phyloP scores from a whole-genome alignment of 2,888 invertebrate genomes.

The Marronus borbonicus region DNA sequence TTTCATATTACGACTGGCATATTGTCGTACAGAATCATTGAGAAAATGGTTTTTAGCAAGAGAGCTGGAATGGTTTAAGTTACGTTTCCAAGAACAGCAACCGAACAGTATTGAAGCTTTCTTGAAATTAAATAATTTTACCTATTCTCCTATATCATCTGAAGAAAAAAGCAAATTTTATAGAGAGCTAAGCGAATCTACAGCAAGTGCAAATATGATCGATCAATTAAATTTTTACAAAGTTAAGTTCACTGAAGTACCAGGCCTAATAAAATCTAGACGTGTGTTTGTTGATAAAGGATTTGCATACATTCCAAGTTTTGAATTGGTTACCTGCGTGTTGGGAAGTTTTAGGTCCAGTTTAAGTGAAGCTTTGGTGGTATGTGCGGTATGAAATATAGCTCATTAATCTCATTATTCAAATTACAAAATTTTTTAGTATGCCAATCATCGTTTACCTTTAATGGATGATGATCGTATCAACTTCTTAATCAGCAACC shows the following conservation, averaged over 20 bases:
- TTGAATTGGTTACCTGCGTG: conserved; percentile 89
- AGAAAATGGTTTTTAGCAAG: conserved; percentile 90
- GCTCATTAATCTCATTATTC: too few species aligned
- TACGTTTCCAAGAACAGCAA: conserved; percentile 80
- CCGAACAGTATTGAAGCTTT: conserved; percentile 78
- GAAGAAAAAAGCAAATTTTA: conserved; percentile 79
- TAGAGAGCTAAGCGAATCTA: conserved; percentile 76
- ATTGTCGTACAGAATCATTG: conserved; percentile 89
- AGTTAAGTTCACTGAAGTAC: conserved; percentile 89
- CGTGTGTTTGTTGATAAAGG: conserved; percentile 87
- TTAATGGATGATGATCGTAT: conserved; percentile 89
- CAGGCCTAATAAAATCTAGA: conserved; percentile 85
- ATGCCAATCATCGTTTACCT: conserved; percentile 78
- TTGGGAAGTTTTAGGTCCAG: conserved; percentile 82
- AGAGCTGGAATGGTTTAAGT: conserved; percentile 92
- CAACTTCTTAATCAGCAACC: conserved; percentile 79
- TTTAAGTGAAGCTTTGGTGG: conserved; percentile 80
- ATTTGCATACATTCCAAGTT: conserved; percentile 88
- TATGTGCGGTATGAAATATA: conserved; percentile 64
- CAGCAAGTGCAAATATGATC: conserved; percentile 72
- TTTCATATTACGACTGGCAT: conserved; percentile 92
- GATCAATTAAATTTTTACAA: conserved; percentile 82
- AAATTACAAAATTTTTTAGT: conserved; percentile 67
- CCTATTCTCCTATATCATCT: conserved; percentile 78
- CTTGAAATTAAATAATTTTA: conserved; percentile 78